Base-by-base conservation (phyloP, 1,140 invertebrate species). In the Lasioglossum baleicum region DNA sequence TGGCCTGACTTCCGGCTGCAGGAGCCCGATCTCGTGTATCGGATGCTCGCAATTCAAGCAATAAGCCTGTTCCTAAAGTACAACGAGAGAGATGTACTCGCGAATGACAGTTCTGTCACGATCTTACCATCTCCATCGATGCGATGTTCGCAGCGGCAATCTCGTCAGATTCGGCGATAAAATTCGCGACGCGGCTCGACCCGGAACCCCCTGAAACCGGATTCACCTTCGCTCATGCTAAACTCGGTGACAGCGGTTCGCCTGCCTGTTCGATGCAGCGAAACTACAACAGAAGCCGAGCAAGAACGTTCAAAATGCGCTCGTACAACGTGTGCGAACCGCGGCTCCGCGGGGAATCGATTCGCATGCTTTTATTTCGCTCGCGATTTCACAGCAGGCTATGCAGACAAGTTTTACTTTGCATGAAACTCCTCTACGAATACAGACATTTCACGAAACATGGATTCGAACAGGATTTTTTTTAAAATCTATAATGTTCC, bases 201-300 rank as follows among this genome's bases (percentile, higher is more conserved):
- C 74, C 48, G 31, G 70, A 85, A 79, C 53, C 65, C 53, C 13
- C 8, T 26, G 13, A 44, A 64, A 5, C n/a, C 53, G 13, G 11
- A 48, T 84, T 48, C 35, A 83, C 31, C 17, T 44, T 22, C n/a
- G 58, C 15, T 82, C 75, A 64, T 84, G 60, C 73, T 79, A 81
- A 51, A 0, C 20, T 73, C 44, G 44, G 8, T 13, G 58, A 42
- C 31, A 5, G 2, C 22, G 10, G 13, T n/a, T 2, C 26, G 60
- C 3, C 60, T 66, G 31, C 7, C 13, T 40, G 48, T 65, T 13
- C 42, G 31, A 58, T 68, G n/a, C 22, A 53, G 5, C 13, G 17
- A 56, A 60, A 84, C n/a, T 69, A 40, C 56, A 44, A 2, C 15
- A 8, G 26, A 48, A 15, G 11, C 11, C 51, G 53, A 79, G 64